Evolutionary conservation across 1,140 invertebrate species (phyloP), one percentile per base, ranked within the genome.

Genomic region (Sitodiplosis mosellana): DNA sequence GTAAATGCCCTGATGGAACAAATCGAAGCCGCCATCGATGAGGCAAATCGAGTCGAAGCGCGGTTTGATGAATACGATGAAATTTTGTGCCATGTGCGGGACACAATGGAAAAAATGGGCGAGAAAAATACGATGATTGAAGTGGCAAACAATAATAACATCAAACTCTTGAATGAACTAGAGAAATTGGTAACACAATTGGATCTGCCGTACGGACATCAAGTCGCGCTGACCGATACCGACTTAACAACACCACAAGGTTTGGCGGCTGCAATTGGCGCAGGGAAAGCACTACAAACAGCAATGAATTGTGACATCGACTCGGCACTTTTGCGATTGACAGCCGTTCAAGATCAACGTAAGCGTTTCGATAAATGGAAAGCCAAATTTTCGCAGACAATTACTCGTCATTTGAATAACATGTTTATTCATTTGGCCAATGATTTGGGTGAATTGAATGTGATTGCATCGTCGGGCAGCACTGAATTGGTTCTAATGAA

Each of bases 71-170:
- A 67, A 36, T 88, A 88, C 61, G 83, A 88, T 62, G 80, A 86
- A 55, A 78, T 85, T 21, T 65, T 89, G 17, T 76, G 80, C 49
- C 79, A 85, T 61, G 83, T 89, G 5, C 72, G 82, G 53, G 83
- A 87, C 61, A 83, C 81, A 12, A 87, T 90, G 72, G 78, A 84
- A 52, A 83, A 87, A 56, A 90, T 94, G 69, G 88, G 88, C 53
- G 84, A 91, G 55, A 93, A 93, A 62, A 93, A 92, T 72, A 76
- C 80, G 5, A 76, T 86, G 53, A 87, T 92, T 57, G 81, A 88
- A 61, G 80, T 85, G 3, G 81, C 83, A 11, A 88, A 90, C 64
- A 75, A 72, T 49, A 94, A 95, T 62, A 84, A 88, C 56, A 75
- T 80, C 51, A 74, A 80, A 54, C 67, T 94, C 27, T 65, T 89